Percentiles rank a stretch among this genome's conserved stretches.
These are phyloP conservation scores for Polypterus bichir DNA, from an alignment of 2,113 vertebrate species.

Conservation along the genomic window DNA sequence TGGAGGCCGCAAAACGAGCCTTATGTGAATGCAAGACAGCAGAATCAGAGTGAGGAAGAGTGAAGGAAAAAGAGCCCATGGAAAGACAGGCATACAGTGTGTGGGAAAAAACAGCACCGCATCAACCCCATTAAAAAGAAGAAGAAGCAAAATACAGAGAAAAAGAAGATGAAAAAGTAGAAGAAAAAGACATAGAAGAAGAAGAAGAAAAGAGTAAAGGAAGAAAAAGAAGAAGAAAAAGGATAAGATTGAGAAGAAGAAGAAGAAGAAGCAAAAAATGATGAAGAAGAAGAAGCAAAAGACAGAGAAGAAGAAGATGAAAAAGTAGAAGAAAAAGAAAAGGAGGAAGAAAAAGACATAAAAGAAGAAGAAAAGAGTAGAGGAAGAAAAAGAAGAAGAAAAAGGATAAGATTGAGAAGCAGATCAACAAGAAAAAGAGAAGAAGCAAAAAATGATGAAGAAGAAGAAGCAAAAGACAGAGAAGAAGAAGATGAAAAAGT, in stretches of 20 bases:
- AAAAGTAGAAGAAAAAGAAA: slow-evolving; percentile 1
- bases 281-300: background rate
- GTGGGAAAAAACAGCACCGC: no score
- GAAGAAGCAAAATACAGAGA: background rate
- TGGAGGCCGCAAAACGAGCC: no score
- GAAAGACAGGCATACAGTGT: no score
- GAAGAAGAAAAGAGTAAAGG: background rate
- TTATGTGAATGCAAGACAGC: no score
- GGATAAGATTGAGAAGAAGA: no score
- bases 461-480: background rate
- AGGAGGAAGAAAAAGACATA: background rate
- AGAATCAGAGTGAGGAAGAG: no score
- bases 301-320: background rate
- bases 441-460: no score
- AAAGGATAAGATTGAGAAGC: background rate
- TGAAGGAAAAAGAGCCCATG: no score
- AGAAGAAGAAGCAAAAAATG: no score
- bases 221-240: no score
- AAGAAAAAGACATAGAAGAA: slow-evolving; percentile 1
- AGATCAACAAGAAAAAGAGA: no score
- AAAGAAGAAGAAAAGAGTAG: background rate
- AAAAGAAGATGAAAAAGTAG: background rate
- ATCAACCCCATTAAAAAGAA: background rate
- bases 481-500: background rate
- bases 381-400: background rate